These are phyloP conservation scores for Caenorhabditis sp. DNA, from an alignment of 2,888 invertebrate species.

Conservation along the genomic window DNA sequence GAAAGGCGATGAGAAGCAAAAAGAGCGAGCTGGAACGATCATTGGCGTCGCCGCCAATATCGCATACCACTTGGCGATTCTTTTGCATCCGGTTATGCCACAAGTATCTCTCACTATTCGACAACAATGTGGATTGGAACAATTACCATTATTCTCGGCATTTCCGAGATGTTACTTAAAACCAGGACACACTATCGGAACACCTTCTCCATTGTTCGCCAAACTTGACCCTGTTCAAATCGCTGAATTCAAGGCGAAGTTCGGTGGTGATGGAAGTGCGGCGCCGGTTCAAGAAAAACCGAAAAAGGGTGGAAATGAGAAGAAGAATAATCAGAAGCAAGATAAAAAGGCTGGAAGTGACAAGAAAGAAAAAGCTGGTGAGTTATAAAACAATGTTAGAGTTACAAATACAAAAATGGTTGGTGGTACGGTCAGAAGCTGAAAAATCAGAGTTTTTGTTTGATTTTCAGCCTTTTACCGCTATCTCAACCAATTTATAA, in stretches of 20 bases:
- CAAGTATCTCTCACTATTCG: conserved; percentile 70
- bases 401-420: too few species aligned
- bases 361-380: conserved; percentile 21
- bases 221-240: conserved; percentile 84
- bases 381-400: background rate
- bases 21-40: conserved; percentile 81
- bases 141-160: conserved; percentile 68
- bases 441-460: too few species aligned
- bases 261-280: conserved; percentile 21
- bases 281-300: conserved; percentile 3
- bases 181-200: conserved; percentile 85
- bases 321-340: conserved; percentile 22
- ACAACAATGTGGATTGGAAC: conserved; percentile 57
- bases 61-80: conserved; percentile 81
- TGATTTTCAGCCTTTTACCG: too few species aligned
- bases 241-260: conserved; percentile 78
- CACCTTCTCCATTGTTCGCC: conserved; percentile 85
- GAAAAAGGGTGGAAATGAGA: conserved; percentile 3
- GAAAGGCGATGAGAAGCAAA: conserved; percentile 81
- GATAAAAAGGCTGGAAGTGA: conserved; percentile 26
- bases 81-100: conserved; percentile 92
- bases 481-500: too few species aligned
- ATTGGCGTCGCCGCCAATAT: conserved; percentile 86
- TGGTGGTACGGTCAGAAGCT: too few species aligned
- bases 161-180: conserved; percentile 76